Evolutionary conservation across 2,113 vertebrate species (phyloP).

Genomic region (Peromyscus maniculatus): DNA sequence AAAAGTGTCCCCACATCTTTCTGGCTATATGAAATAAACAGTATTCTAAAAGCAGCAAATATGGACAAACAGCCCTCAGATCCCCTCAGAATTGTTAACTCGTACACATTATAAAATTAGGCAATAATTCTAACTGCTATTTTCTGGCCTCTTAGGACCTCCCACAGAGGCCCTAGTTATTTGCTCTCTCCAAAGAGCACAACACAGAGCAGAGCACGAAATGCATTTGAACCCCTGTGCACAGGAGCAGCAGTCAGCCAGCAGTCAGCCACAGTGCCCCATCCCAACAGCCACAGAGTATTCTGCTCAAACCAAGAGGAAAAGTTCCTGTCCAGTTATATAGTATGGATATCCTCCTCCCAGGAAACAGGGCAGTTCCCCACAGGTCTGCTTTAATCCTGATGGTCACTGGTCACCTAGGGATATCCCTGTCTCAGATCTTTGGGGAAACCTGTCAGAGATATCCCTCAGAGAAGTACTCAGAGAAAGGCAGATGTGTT

Average conservation of each 20-base stretch:
- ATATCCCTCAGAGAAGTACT: background rate
- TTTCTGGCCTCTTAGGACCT: slow-evolving; percentile 22
- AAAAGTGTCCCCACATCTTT: background rate
- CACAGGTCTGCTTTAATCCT: background rate
- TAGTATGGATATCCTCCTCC: background rate
- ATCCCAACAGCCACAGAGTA: background rate
- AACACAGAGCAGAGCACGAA: background rate
- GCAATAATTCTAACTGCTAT: slow-evolving; percentile 45
- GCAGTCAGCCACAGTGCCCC: background rate
- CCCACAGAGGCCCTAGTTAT: slow-evolving; percentile 34
- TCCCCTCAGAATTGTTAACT: slow-evolving; percentile 55
- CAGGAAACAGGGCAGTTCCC: background rate
- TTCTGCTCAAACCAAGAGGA: background rate
- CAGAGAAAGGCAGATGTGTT: background rate
- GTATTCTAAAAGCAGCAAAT: slow-evolving; percentile 44
- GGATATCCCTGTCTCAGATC: background rate
- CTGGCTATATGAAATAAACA: background rate
- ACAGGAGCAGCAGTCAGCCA: background rate
- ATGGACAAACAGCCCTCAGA: background rate
- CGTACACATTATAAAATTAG: slow-evolving; percentile 4
- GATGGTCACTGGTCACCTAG: background rate
- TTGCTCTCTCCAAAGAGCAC: slow-evolving; percentile 55
- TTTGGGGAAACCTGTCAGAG: background rate
- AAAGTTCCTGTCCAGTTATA: slow-evolving; percentile 25
- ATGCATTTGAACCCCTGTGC: background rate